These are phyloP conservation scores for Philotrypesis tridentata DNA, from an alignment of 1,140 invertebrate species.

Conservation along the genomic window DNA sequence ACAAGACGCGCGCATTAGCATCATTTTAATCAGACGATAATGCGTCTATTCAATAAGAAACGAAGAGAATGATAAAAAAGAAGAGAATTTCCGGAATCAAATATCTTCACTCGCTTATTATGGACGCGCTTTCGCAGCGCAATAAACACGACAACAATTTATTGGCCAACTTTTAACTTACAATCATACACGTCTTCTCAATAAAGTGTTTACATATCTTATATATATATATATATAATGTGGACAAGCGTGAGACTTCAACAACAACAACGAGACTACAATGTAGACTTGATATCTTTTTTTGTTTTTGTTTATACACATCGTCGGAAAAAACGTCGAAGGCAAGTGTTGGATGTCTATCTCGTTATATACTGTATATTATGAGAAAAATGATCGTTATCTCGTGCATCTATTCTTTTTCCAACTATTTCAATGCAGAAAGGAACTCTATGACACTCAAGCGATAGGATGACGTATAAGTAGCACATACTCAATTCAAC, in stretches of 20 bases:
- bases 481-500: constrained; percentile 14
- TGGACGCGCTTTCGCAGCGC: constrained; percentile 20
- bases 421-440: background rate
- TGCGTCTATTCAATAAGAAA: background rate
- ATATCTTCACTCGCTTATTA: background rate
- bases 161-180: background rate
- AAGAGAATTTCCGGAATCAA: background rate
- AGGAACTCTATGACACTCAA: constrained; percentile 27
- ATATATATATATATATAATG: constrained; percentile 12
- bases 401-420: background rate
- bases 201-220: constrained; percentile 2
- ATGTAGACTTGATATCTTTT: constrained; percentile 26
- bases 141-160: background rate
- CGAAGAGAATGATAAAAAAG: background rate
- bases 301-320: constrained; percentile 12
- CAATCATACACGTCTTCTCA: constrained; percentile 14
- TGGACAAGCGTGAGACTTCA: constrained; percentile 13
- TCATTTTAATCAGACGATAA: background rate
- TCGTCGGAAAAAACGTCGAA: constrained; percentile 31
- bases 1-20: background rate
- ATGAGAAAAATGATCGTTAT: constrained; percentile 14
- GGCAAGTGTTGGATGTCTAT: constrained; percentile 25
- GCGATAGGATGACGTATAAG: background rate
- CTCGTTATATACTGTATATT: background rate
- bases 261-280: constrained; percentile 39